These are phyloP conservation scores for Leucophenga varia DNA, from an alignment of 1,140 invertebrate genomes.

Conservation along the genomic window DNA sequence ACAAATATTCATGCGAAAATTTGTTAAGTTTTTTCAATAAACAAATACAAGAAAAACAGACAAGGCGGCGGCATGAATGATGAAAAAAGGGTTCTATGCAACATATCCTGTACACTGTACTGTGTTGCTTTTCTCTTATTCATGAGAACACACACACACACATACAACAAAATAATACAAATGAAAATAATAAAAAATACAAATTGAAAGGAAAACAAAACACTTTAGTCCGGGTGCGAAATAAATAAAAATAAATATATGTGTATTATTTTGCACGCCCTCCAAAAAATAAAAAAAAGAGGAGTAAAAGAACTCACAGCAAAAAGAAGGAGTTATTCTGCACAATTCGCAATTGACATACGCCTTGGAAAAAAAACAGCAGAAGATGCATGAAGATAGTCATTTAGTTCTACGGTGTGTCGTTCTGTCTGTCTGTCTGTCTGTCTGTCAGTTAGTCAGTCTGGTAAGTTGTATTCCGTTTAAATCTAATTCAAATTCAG, in stretches of 20 bases:
- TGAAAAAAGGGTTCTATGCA: slow-evolving; percentile 48
- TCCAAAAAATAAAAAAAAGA: slow-evolving; percentile 42
- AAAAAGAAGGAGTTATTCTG: no score
- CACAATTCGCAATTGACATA: no score
- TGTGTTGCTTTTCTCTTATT: slow-evolving; percentile 29
- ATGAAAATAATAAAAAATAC: slow-evolving; percentile 56
- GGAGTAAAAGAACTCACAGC: no score
- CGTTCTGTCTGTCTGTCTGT: slow-evolving; percentile 1
- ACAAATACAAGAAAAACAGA: no score
- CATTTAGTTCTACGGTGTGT: no score
- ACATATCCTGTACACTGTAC: no score
- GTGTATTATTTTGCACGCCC: slow-evolving; percentile 52
- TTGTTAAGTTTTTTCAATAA: slow-evolving; percentile 54
- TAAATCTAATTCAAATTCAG: slow-evolving; percentile 56
- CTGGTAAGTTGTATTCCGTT: slow-evolving; percentile 33
- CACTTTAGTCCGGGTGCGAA: slow-evolving; percentile 32
- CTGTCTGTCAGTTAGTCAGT: no score
- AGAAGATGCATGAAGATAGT: no score
- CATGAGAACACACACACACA: slow-evolving; percentile 54
- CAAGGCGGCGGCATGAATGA: not conserved
- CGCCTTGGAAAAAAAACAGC: no score
- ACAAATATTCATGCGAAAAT: slow-evolving; percentile 53
- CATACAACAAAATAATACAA: slow-evolving; percentile 43
- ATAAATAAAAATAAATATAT: slow-evolving; percentile 53
- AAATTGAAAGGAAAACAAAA: slow-evolving; percentile 56